These are phyloP conservation scores for Pteromalus puparum DNA, from an alignment of 1,140 invertebrate species.

Conservation along the genomic window DNA sequence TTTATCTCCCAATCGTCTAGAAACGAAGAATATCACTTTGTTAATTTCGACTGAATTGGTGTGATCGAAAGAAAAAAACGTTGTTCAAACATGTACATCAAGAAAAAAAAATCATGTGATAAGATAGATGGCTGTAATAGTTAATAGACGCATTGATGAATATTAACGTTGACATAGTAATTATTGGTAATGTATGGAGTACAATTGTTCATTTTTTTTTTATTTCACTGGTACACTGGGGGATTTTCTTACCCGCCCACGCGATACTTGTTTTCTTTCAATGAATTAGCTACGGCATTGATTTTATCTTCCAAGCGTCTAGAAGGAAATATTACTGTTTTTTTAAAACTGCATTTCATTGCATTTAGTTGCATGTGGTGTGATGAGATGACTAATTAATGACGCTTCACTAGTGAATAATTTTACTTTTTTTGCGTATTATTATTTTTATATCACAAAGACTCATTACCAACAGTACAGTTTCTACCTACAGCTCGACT, in stretches of 20 bases:
- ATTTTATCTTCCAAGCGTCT: slow-evolving; percentile 55
- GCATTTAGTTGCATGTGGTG: not conserved
- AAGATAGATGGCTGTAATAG: not conserved
- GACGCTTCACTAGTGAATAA: slow-evolving; percentile 27
- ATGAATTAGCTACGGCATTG: slow-evolving; percentile 53
- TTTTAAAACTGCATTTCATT: slow-evolving; percentile 40
- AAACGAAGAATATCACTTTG: slow-evolving; percentile 39
- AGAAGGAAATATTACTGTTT: slow-evolving; percentile 50
- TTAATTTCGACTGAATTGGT: not conserved
- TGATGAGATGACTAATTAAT: slow-evolving; percentile 34
- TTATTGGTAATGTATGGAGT: slow-evolving; percentile 25
- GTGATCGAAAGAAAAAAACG: not conserved
- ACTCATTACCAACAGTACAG: not conserved
- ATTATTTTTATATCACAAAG: not conserved
- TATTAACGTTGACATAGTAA: slow-evolving; percentile 24
- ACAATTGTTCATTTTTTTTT: slow-evolving; percentile 30
- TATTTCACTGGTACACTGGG: slow-evolving; percentile 51
- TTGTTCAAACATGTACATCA: not conserved
- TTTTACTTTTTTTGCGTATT: slow-evolving; percentile 32
- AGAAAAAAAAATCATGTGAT: not conserved
- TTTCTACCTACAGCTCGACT: not conserved
- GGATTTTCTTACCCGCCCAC: slow-evolving; percentile 53
- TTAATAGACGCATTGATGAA: slow-evolving; percentile 44
- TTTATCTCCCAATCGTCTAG: slow-evolving; percentile 54
- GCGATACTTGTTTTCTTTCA: slow-evolving; percentile 56